phyloP scores from a whole-genome alignment of 2,888 invertebrate species.

The Apoderus coryli region DNA sequence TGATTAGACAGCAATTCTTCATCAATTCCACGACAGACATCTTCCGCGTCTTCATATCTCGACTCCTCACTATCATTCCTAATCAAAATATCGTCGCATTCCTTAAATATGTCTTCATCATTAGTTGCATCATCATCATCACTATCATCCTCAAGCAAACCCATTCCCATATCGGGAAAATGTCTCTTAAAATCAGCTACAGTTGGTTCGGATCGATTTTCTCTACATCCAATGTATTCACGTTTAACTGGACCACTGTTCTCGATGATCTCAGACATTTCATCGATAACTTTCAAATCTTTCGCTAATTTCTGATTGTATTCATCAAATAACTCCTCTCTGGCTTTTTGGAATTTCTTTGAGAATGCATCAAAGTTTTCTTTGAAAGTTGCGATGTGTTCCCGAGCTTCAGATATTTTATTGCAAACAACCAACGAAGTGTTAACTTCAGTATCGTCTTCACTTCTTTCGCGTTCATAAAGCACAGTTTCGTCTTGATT shows the following conservation, averaged over 20 bases:
- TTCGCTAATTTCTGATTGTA: constrained; percentile 23
- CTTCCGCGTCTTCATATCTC: constrained; percentile 3
- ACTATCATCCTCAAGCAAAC: constrained; percentile 14
- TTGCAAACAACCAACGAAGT: constrained; percentile 19
- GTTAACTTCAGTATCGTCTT: constrained; percentile 11
- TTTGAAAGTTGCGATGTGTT: constrained; percentile 20
- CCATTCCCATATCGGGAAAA: constrained; percentile 19
- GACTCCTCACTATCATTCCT: constrained; percentile 1
- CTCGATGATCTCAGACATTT: constrained; percentile 17
- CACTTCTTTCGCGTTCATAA: constrained; percentile 1
- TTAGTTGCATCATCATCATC: constrained; percentile 9
- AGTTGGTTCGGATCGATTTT: constrained; percentile 13
- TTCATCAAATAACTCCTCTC: constrained; percentile 21
- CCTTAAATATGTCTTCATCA: constrained; percentile 13
- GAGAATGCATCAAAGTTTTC: constrained; percentile 20
- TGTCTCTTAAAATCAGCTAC: constrained; percentile 16
- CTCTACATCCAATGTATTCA: constrained; percentile 8
- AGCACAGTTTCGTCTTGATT: constrained; percentile 15
- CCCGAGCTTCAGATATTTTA: constrained; percentile 20
- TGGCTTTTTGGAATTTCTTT: constrained; percentile 15
- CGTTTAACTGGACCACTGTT: constrained; percentile 10
- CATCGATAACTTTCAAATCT: constrained; percentile 18
- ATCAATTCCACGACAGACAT: constrained; percentile 10
- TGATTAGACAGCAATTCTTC: constrained; percentile 12
- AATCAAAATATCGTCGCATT: constrained; percentile 13